These are phyloP conservation scores for Acanthiza pusilla DNA, from an alignment of 2,797 vertebrate genomes.

Conservation along the genomic window DNA sequence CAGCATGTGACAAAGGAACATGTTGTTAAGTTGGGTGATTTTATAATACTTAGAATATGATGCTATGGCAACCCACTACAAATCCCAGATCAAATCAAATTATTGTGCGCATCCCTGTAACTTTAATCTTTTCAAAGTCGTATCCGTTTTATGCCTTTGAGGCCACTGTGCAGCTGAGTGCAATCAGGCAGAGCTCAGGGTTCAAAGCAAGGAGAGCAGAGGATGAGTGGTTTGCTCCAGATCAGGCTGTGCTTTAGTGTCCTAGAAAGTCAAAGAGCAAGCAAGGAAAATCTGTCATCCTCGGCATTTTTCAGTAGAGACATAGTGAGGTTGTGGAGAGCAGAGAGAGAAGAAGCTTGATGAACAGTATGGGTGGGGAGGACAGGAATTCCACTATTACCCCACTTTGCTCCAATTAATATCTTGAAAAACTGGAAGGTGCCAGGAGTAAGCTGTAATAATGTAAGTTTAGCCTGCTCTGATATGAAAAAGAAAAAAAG, in stretches of 20 bases:
- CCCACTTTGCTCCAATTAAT: background rate
- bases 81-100: constrained; percentile 51
- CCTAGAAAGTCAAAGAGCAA: constrained; percentile 43
- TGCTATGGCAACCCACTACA: constrained; percentile 65
- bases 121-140: constrained; percentile 35
- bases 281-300: background rate
- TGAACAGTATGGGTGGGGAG: background rate
- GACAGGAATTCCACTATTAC: background rate
- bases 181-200: constrained; percentile 3
- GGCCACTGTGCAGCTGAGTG: background rate
- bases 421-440: background rate
- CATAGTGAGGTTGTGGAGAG: background rate
- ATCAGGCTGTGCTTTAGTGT: background rate
- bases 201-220: constrained; percentile 15
- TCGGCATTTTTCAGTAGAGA: background rate
- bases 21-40: constrained; percentile 45
- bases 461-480: background rate
- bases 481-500: background rate
- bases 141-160: constrained; percentile 18
- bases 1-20: constrained; percentile 39
- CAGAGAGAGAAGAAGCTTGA: background rate
- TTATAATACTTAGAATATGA: constrained; percentile 28
- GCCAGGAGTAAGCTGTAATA: background rate
- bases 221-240: background rate
- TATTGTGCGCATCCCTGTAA: constrained; percentile 29